phyloP scores from a whole-genome alignment of 2,888 invertebrate species.

The Nemoura dubitans region DNA sequence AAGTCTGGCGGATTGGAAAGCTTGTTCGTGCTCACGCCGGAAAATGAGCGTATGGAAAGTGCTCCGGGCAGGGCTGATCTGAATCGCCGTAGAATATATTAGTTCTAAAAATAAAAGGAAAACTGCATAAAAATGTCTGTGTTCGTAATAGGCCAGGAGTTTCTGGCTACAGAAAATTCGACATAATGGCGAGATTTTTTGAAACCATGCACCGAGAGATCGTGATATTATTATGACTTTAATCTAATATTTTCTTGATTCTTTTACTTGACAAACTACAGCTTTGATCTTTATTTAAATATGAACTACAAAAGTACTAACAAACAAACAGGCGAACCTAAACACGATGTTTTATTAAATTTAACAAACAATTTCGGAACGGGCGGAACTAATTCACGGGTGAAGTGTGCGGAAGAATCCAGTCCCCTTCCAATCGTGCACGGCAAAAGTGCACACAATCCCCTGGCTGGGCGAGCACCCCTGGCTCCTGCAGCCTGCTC shows the following conservation, averaged over 20 bases:
- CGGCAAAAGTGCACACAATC: not conserved
- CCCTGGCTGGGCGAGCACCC: not conserved
- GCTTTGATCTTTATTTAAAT: not conserved
- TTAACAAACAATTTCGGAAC: not conserved
- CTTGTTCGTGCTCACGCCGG: not conserved
- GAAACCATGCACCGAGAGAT: not conserved
- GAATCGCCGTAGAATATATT: not conserved
- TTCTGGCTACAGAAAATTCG: not conserved
- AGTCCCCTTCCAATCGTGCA: not conserved
- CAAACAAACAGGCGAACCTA: not conserved
- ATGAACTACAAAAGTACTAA: not conserved
- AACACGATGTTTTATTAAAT: not conserved
- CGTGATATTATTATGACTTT: too few species aligned
- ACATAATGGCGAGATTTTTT: not conserved
- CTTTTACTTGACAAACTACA: not conserved
- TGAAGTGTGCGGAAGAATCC: not conserved
- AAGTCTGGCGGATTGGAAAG: not conserved
- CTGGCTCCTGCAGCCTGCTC: not conserved
- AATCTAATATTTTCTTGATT: too few species aligned
- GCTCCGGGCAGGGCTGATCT: not conserved
- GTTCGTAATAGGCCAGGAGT: not conserved
- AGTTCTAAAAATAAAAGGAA: not conserved
- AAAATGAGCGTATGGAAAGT: constrained; percentile 12
- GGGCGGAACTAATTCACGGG: not conserved
- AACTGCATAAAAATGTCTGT: not conserved